Conservation (phyloP, 2,888 invertebrate genomes). For the Sipunculus nudus region DNA sequence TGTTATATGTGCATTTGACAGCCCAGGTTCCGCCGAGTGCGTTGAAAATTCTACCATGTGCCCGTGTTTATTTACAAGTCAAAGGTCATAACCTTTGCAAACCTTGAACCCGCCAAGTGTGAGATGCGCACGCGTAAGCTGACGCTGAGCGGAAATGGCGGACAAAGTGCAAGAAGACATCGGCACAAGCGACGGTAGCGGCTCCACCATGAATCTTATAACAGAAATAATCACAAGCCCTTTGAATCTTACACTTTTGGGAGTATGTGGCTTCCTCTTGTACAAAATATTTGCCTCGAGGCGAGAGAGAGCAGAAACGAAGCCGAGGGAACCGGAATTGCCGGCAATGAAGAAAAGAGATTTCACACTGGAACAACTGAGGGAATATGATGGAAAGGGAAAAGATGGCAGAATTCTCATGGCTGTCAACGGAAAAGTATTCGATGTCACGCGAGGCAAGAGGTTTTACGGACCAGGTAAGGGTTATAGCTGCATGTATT, state of each 20-base stretch:
- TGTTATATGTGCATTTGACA: too few species aligned
- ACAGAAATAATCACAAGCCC: slow-evolving; percentile 72
- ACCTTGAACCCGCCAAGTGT: too few species aligned
- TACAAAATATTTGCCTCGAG: slow-evolving; percentile 76
- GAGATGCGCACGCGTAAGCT: too few species aligned
- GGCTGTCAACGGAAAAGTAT: slow-evolving; percentile 93
- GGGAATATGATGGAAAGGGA: slow-evolving; percentile 83
- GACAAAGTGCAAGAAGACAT: too few species aligned
- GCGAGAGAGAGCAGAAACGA: slow-evolving; percentile 41
- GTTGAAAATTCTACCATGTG: too few species aligned
- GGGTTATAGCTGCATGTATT: too few species aligned
- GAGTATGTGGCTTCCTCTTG: slow-evolving; percentile 76
- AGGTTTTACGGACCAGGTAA: slow-evolving; percentile 94
- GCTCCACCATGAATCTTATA: too few species aligned
- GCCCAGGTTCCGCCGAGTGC: too few species aligned
- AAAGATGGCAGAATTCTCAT: slow-evolving; percentile 86
- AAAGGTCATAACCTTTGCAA: too few species aligned
- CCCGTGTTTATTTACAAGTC: too few species aligned
- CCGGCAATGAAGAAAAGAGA: slow-evolving; percentile 86
- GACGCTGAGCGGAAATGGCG: too few species aligned
- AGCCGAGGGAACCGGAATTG: slow-evolving; percentile 72
- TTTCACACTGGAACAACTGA: slow-evolving; percentile 87
- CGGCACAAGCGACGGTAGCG: too few species aligned
- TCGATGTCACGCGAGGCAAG: slow-evolving; percentile 88
- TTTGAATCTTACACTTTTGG: slow-evolving; percentile 76